Percentiles rank a stretch among this genome's conserved stretches.
phyloP scores from a whole-genome alignment of 2,888 invertebrate genomes.

The Ectemnius continuus region DNA sequence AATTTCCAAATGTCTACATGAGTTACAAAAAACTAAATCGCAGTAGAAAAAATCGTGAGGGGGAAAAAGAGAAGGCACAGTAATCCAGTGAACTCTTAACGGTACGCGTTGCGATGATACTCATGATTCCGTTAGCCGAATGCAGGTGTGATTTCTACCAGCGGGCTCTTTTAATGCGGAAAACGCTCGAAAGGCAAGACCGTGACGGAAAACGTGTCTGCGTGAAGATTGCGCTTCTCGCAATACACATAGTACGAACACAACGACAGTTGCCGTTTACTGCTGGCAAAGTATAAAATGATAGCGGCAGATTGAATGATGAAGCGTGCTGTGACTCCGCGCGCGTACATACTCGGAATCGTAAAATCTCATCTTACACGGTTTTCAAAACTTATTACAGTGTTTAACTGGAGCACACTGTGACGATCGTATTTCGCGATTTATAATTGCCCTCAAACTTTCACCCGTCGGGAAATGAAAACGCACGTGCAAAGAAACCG shows the following conservation, averaged over 20 bases:
- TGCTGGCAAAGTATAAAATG: conserved; percentile 40
- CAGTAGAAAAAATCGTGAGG: too few relatives aligned
- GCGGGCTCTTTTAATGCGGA: conserved; percentile 31
- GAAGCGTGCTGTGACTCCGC: conserved; percentile 12
- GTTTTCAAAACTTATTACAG: background rate
- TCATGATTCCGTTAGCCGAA: conserved; percentile 18
- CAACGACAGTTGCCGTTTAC: conserved; percentile 30
- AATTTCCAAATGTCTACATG: too few relatives aligned
- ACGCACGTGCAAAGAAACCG: too few relatives aligned
- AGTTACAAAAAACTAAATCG: too few relatives aligned
- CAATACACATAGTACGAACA: conserved; percentile 22
- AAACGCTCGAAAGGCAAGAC: conserved; percentile 39
- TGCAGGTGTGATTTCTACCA: conserved; percentile 25
- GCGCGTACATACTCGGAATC: background rate
- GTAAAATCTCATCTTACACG: background rate
- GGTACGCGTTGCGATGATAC: conserved; percentile 16
- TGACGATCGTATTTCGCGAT: too few relatives aligned
- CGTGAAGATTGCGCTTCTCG: background rate
- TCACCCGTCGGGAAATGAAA: too few relatives aligned
- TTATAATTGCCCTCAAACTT: too few relatives aligned
- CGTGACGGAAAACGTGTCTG: conserved; percentile 33
- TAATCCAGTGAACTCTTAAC: too few relatives aligned
- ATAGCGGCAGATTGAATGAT: conserved; percentile 38
- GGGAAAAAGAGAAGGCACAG: too few relatives aligned
- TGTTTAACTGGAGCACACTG: background rate